Evolutionary conservation across 2,888 invertebrate species (phyloP), one percentile per base, ranked within the genome.

Genomic region (Anodontia alba): DNA sequence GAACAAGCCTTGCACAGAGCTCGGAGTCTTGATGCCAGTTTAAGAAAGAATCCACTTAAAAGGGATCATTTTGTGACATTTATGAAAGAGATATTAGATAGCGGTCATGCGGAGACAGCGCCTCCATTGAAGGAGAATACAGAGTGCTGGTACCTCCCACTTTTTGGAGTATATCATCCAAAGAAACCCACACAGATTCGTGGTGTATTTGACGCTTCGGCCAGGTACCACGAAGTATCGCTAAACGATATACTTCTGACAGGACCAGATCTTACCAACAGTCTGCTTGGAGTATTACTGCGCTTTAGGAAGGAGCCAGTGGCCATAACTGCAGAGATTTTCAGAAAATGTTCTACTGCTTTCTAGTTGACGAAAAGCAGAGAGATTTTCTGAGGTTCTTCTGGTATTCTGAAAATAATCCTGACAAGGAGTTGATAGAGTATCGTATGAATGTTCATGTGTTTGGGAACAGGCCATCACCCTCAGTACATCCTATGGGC

Each of bases 281-380:
- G 57, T 51, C 68, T 87, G 15, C 7, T 83, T 5, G 85, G 83
- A 8, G 54, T 82, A 7, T 66, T 87, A 38, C 54, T 78, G 12
- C 57, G 80, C 23, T 87, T 85, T 49, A 17, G 81, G 15, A 72
- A 43, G 38, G 71, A 85, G 17, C 51, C 1, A 7, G 43, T 85
- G 33, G 81, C 83, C 15, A 33, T 83, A 17, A 76, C 57, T 20
- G 66, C 51, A 17, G 85, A 85, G 42, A 76, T 85, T n/a, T n/a
- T 38, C 54, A 81, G 67, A 80, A 79, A 57, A 87, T 87, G 81
- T 87, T 85, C 57, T 73, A 77, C 68, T 70, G 54, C 15, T 83
- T 87, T 67, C 15, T 42, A 42, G 42, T 42, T 10, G 15, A 15
- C 15, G 42, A 42, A 42, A 42, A 42, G 42, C 42, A 23, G 43